Percentiles rank a stretch among this genome's conserved stretches.
Evolutionary conservation across 2,888 invertebrate species (phyloP).

Genomic region (Halictus ligatus): DNA sequence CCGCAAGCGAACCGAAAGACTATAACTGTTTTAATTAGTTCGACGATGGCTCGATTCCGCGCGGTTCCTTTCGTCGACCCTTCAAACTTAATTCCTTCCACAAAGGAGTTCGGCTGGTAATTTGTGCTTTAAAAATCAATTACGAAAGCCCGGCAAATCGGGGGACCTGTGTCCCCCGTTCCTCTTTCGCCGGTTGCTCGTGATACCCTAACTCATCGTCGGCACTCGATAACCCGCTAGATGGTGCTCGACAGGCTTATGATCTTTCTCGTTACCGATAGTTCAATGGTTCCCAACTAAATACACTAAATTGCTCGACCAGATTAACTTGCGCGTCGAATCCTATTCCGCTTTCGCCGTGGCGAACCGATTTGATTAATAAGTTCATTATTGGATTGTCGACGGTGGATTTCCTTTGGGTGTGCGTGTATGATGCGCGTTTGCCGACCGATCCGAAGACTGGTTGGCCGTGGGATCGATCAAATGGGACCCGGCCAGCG

Average conservation of each 20-base stretch:
- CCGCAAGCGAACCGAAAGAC: slow-evolving; percentile 23
- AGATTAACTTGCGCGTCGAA: slow-evolving; percentile 51
- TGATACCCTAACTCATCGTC: slow-evolving; percentile 11
- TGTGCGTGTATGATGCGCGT: slow-evolving; percentile 37
- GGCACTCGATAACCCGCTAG: slow-evolving; percentile 45
- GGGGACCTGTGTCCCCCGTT: neutral
- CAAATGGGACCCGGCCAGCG: neutral
- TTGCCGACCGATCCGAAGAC: slow-evolving; percentile 11
- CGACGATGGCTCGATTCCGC: slow-evolving; percentile 30
- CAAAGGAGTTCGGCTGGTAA: slow-evolving; percentile 12
- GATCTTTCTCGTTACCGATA: slow-evolving; percentile 39
- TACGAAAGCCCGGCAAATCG: neutral
- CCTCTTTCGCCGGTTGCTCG: neutral
- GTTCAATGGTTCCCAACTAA: slow-evolving; percentile 32
- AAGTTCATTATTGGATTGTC: slow-evolving; percentile 48
- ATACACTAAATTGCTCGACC: slow-evolving; percentile 40
- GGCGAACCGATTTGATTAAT: slow-evolving; percentile 51
- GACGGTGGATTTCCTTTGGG: slow-evolving; percentile 42
- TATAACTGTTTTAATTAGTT: slow-evolving; percentile 59
- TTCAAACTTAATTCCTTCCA: slow-evolving; percentile 20
- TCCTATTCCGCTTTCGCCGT: slow-evolving; percentile 31
- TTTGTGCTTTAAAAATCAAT: slow-evolving; percentile 32
- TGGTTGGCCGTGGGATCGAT: slow-evolving; percentile 7
- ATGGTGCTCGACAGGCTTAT: slow-evolving; percentile 32
- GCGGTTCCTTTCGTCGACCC: slow-evolving; percentile 46